phyloP scores from a whole-genome alignment of 2,113 vertebrate genomes.

The Lepus timidus region DNA sequence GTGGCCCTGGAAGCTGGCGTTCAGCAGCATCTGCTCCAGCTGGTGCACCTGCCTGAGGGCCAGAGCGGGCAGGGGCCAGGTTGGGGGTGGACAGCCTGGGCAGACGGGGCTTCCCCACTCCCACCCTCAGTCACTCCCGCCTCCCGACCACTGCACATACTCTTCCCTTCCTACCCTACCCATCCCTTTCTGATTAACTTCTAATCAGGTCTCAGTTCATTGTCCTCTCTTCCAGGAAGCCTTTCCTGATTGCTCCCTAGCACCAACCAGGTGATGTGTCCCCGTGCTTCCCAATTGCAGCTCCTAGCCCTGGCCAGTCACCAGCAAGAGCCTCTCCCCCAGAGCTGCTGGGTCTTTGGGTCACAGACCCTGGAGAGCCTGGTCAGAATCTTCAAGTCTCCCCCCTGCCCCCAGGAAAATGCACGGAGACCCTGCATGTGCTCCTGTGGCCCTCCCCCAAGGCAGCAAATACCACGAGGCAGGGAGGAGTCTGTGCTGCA shows the following conservation, averaged over 20 bases:
- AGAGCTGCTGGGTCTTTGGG: background rate
- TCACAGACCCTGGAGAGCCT: background rate
- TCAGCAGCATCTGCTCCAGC: slow-evolving; percentile 59
- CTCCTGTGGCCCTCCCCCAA: background rate
- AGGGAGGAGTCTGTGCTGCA: background rate
- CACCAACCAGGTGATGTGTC: background rate
- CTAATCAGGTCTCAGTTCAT: background rate
- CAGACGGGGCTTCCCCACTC: background rate
- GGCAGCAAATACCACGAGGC: background rate
- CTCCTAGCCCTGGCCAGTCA: background rate
- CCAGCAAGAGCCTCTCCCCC: background rate
- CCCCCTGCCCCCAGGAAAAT: background rate
- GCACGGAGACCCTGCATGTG: background rate
- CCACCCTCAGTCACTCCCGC: background rate
- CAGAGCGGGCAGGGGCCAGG: accelerated
- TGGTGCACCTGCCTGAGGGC: background rate
- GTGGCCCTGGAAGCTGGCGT: accelerated
- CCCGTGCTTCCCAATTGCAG: background rate
- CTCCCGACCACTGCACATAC: background rate
- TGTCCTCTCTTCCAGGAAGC: slow-evolving; percentile 9
- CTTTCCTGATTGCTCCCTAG: background rate
- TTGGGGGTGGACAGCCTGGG: background rate
- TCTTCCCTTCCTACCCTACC: background rate
- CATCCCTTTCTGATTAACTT: background rate
- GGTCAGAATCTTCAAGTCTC: background rate